These are phyloP conservation scores for Drosophila nr. perissopoda DNA, from an alignment of 2,888 invertebrate genomes.

Conservation along the genomic window DNA sequence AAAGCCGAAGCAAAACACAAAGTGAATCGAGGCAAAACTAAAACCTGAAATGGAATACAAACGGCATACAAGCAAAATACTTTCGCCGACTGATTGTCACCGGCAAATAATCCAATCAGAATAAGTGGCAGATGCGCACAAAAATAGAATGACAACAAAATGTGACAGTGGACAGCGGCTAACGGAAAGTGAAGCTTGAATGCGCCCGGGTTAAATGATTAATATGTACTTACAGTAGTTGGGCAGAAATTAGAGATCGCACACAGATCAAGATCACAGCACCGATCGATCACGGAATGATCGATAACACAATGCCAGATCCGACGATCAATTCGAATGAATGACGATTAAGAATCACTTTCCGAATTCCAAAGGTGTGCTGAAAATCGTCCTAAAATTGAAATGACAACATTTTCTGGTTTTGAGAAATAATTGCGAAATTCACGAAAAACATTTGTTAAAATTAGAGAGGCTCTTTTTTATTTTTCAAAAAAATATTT, in stretches of 20 bases:
- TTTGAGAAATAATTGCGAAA: neutral
- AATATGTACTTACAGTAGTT: slow-evolving; percentile 22
- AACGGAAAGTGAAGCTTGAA: slow-evolving; percentile 53
- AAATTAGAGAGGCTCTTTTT: neutral
- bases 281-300: slow-evolving; percentile 16
- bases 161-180: slow-evolving; percentile 19
- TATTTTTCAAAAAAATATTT: neutral
- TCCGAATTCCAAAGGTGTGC: neutral
- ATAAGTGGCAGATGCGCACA: slow-evolving; percentile 51
- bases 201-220: slow-evolving; percentile 39
- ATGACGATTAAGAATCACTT: neutral
- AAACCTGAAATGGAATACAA: slow-evolving; percentile 19
- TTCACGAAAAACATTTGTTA: neutral
- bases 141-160: slow-evolving; percentile 57
- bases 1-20: slow-evolving; percentile 14
- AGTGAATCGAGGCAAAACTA: slow-evolving; percentile 14
- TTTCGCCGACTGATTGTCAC: slow-evolving; percentile 51
- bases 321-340: slow-evolving; percentile 7
- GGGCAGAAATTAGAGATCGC: slow-evolving; percentile 31
- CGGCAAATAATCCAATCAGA: slow-evolving; percentile 58
- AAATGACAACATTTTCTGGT: neutral
- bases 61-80: slow-evolving; percentile 39
- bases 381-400: neutral
- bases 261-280: slow-evolving; percentile 12
- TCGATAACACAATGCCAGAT: slow-evolving; percentile 19